Conservation (phyloP, 2,113 vertebrate species). For the Corvus cornix region DNA sequence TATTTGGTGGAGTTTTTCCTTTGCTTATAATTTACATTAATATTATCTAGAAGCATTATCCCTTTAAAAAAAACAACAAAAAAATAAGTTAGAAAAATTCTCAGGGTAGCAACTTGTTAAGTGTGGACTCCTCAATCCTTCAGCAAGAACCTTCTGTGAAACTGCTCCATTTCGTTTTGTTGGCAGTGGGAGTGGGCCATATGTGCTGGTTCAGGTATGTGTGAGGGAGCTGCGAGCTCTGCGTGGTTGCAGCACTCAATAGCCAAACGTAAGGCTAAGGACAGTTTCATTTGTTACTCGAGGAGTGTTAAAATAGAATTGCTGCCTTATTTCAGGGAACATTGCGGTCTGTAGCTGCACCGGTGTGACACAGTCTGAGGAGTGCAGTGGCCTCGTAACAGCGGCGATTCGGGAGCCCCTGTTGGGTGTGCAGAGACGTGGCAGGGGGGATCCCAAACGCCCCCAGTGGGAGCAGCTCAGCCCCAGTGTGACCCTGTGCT, state of each 20-base stretch:
- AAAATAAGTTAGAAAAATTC: no score
- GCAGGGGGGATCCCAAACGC: neutral
- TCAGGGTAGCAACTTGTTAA: neutral
- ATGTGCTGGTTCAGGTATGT: neutral
- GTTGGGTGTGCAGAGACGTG: rapidly evolving
- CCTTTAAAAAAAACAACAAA: neutral
- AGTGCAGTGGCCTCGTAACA: rapidly evolving
- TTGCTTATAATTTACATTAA: neutral
- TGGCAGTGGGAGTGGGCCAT: neutral
- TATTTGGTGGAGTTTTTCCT: no score
- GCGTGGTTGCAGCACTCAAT: neutral
- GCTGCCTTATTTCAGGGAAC: rapidly evolving
- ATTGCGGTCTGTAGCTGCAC: neutral
- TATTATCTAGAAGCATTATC: neutral
- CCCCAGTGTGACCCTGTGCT: neutral
- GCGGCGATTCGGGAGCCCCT: neutral
- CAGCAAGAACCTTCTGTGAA: neutral
- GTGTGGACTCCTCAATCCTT: neutral
- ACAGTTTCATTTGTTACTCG: neutral
- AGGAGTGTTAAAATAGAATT: neutral
- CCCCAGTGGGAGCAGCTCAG: neutral
- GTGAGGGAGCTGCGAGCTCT: neutral
- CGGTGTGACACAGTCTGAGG: neutral
- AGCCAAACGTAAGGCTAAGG: neutral
- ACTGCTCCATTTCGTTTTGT: rapidly evolving